A percentile compares a stretch with the other conserved stretches of the same genome.
These are phyloP conservation scores for Colistium nudipinnis DNA, from an alignment of 2,113 vertebrate species.

Conservation along the genomic window DNA sequence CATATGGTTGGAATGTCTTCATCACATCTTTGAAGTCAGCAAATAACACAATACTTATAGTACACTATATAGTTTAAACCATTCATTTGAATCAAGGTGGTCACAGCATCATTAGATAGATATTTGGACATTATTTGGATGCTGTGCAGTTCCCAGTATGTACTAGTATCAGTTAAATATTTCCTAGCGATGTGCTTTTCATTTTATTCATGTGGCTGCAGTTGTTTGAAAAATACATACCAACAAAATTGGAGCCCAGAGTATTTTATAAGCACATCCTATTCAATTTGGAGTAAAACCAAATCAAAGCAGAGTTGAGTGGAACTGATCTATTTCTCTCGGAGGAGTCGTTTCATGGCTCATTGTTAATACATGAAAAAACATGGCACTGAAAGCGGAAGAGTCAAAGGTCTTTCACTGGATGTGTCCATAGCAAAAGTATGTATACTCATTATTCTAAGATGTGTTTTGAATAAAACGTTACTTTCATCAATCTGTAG, in stretches of 20 bases:
- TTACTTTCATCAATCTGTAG: background rate
- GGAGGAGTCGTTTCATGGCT: constrained; percentile 18
- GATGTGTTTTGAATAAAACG: constrained; percentile 5
- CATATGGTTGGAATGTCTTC: no score
- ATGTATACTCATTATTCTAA: background rate
- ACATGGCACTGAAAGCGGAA: background rate
- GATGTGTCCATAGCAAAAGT: background rate
- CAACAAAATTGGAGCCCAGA: constrained; percentile 2
- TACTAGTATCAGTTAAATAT: constrained; percentile 10
- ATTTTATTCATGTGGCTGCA: constrained; percentile 13
- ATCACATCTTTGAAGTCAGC: no score
- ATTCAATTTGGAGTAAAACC: constrained; percentile 19
- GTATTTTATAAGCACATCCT: constrained; percentile 15
- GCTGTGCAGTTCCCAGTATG: no score
- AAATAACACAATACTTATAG: no score
- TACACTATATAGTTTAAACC: no score
- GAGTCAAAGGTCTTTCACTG: constrained; percentile 8
- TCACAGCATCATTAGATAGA: no score
- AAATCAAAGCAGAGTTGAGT: constrained; percentile 19
- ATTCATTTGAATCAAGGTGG: no score
- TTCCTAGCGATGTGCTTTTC: constrained; percentile 5
- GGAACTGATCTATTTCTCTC: constrained; percentile 20
- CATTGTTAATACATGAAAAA: constrained; percentile 22
- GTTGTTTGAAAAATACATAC: constrained; percentile 11
- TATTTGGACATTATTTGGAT: no score